These are phyloP conservation scores for Amphipyra berbera DNA, from an alignment of 2,888 invertebrate genomes.

Conservation along the genomic window DNA sequence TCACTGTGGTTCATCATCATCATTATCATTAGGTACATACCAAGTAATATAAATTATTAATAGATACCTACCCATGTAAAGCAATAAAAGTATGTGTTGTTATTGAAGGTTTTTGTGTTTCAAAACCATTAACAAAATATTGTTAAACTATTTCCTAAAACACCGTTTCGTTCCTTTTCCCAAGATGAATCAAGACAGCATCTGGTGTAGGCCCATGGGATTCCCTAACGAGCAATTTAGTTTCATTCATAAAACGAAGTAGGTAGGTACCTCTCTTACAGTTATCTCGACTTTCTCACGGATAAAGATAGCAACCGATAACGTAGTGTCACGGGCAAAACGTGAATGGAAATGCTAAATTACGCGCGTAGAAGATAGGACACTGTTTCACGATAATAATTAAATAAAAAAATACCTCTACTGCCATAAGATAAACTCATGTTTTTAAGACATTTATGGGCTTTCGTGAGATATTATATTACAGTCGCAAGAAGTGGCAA, in stretches of 20 bases:
- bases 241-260: slow-evolving; percentile 74
- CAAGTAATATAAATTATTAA: too few relatives aligned
- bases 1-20: too few relatives aligned
- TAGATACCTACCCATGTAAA: not conserved
- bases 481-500: not conserved
- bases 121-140: slow-evolving; percentile 7
- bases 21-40: too few relatives aligned
- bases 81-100: slow-evolving; percentile 31
- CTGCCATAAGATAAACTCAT: too few relatives aligned
- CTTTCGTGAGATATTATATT: too few relatives aligned
- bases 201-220: slow-evolving; percentile 70
- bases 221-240: slow-evolving; percentile 57
- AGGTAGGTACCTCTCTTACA: slow-evolving; percentile 63
- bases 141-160: slow-evolving; percentile 20
- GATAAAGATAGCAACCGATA: slow-evolving; percentile 51
- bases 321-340: slow-evolving; percentile 4
- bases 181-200: slow-evolving; percentile 55
- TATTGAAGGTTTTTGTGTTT: slow-evolving; percentile 17
- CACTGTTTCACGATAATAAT: too few relatives aligned
- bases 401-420: too few relatives aligned
- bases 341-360: slow-evolving; percentile 29
- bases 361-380: not conserved
- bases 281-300: slow-evolving; percentile 77
- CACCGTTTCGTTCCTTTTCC: slow-evolving; percentile 20
- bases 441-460: not conserved